Base-by-base conservation (phyloP, 1,140 invertebrate species). In the Drosophila punjabiensis region DNA sequence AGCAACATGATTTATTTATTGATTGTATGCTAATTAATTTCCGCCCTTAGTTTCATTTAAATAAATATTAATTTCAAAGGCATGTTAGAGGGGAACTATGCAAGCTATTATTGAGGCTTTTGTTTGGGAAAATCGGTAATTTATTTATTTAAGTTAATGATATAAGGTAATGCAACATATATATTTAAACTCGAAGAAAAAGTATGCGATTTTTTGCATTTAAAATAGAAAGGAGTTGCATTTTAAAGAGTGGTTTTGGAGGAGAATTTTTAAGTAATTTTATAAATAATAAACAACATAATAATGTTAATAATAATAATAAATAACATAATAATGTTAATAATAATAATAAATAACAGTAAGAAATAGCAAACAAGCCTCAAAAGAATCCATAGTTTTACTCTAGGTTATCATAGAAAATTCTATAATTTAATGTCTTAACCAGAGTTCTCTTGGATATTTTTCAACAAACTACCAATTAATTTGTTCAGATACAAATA, bases 1-100 rank as follows among this genome's bases (percentile, higher is more conserved):
- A 41, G 9, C 30, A 39, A 14, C 11, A 67, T 78, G 75, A 81
- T 76, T 82, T 80, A 73, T 56, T 64, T 69, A 74, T 74, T 55
- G 33, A 35, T 61, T 69, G 56, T 63, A 74, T 85, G 67, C 48
- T 56, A 81, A 85, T 69, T 43, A 48, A 62, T 85, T 85, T 84
- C 82, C 82, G 81, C 67, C 67, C 43, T 48, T 32, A 41, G 63
- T 11, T 65, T 32, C 2, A 33, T 24, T 60, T 32, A 43, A 33
- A 24, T 32, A 3, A n/a, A 41, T 5, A 13, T 16, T 32, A 43
- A 18, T 62, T 47, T 8, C 18, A 45, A 62, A 43, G 9, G 4
- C 28, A 3, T 14, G 8, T n/a, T 11, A 11, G n/a, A 28, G 18
- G 33, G 16, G 4, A 64, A 28, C 24, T 28, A 50, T 28, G 14